Evolutionary conservation across 2,888 invertebrate genomes (phyloP).

Genomic region (Chorisops tibialis): DNA sequence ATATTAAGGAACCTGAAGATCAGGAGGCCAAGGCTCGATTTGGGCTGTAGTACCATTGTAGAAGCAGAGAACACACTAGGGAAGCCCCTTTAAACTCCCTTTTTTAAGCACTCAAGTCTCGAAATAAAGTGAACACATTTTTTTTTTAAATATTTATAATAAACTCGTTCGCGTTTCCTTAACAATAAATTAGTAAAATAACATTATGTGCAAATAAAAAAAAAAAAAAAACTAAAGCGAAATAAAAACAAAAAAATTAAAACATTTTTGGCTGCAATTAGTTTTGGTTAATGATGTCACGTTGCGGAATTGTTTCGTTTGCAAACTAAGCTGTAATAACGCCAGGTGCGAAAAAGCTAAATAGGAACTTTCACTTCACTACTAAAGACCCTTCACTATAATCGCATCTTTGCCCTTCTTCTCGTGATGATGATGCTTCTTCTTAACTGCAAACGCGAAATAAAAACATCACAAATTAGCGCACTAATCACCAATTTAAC

Average conservation of each 20-base stretch:
- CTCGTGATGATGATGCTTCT: constrained; percentile 43
- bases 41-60: too few relatives aligned
- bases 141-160: too few relatives aligned
- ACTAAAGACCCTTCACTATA: constrained; percentile 22
- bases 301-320: constrained; percentile 10
- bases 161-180: background rate
- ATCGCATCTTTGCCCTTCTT: constrained; percentile 40
- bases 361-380: background rate
- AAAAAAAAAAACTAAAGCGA: too few relatives aligned
- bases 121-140: too few relatives aligned
- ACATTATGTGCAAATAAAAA: too few relatives aligned
- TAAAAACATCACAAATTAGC: background rate
- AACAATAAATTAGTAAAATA: constrained; percentile 14
- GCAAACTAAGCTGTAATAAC: background rate
- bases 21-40: too few relatives aligned
- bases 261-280: constrained; percentile 14
- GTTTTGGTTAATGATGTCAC: constrained; percentile 21
- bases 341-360: background rate
- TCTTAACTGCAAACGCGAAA: constrained; percentile 43
- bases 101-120: too few relatives aligned
- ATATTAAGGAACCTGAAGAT: too few relatives aligned
- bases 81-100: too few relatives aligned
- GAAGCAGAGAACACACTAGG: too few relatives aligned
- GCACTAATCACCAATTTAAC: background rate
- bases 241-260: too few relatives aligned